A percentile compares a stretch with the other conserved stretches of the same genome.
These are phyloP conservation scores for Sinhomidia bicolor DNA, from an alignment of 2,888 invertebrate genomes.

Conservation along the genomic window DNA sequence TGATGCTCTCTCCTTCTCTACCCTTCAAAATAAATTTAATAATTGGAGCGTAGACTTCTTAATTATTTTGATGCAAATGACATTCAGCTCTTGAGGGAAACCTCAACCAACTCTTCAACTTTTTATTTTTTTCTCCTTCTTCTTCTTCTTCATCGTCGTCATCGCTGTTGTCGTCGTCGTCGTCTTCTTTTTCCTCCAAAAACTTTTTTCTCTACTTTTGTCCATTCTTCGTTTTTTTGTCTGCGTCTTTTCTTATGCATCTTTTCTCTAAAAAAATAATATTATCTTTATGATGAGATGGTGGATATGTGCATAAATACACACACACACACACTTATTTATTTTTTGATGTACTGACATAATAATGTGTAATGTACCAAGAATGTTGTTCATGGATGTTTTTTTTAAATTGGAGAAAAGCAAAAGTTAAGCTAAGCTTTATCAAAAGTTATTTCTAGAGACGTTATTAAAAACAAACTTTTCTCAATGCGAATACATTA, in stretches of 20 bases:
- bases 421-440: not conserved
- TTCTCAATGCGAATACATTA: not conserved
- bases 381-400: no score
- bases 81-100: constrained; percentile 73
- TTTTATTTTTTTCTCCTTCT: not conserved
- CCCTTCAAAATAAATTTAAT: constrained; percentile 77
- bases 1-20: constrained; percentile 63
- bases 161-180: no score
- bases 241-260: not conserved
- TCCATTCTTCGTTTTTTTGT: not conserved
- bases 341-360: constrained; percentile 8
- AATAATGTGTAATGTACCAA: no score
- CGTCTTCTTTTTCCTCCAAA: not conserved
- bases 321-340: constrained; percentile 4
- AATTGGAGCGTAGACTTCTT: constrained; percentile 78
- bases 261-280: not conserved
- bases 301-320: not conserved
- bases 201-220: not conserved
- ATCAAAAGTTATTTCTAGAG: not conserved
- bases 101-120: constrained; percentile 62
- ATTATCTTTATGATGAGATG: constrained; percentile 26
- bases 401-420: no score
- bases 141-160: not conserved
- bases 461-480: not conserved
- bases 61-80: constrained; percentile 80